Conservation (phyloP, 2,888 invertebrate genomes). For the Temnothorax unifasciatus region DNA sequence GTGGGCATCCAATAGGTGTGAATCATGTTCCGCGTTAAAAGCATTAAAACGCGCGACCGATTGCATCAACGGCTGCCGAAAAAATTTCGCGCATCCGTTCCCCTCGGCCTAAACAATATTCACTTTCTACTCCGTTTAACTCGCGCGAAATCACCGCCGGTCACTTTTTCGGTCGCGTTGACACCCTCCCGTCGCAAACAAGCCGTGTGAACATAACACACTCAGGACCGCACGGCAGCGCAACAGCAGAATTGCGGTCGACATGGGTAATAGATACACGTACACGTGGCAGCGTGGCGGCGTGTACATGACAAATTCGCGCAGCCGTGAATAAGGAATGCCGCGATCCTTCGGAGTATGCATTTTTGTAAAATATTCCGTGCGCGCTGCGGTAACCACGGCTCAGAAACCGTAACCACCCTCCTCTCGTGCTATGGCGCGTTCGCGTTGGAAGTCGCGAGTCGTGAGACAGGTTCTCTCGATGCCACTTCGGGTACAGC, state of each 20-base stretch:
- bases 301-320: constrained; percentile 59
- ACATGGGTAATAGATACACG: constrained; percentile 16
- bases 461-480: constrained; percentile 35
- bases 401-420: constrained; percentile 64
- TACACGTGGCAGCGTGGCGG: background rate
- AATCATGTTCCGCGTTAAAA: background rate
- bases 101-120: constrained; percentile 42
- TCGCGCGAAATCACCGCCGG: constrained; percentile 13
- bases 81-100: constrained; percentile 2
- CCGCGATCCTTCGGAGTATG: constrained; percentile 68
- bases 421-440: constrained; percentile 50
- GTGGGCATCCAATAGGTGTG: background rate
- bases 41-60: constrained; percentile 15
- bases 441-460: constrained; percentile 46
- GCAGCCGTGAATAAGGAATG: constrained; percentile 72
- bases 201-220: constrained; percentile 53
- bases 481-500: constrained; percentile 16
- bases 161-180: constrained; percentile 41
- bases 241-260: constrained; percentile 41
- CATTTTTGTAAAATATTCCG: constrained; percentile 78
- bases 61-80: background rate
- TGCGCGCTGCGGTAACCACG: constrained; percentile 37
- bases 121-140: constrained; percentile 38
- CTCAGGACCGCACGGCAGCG: constrained; percentile 20
- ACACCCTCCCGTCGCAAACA: constrained; percentile 28